Percentiles rank a stretch among this genome's conserved stretches.
Conservation (phyloP, 92 coral and sea anemone genomes). For the Phenganax marumi region DNA sequence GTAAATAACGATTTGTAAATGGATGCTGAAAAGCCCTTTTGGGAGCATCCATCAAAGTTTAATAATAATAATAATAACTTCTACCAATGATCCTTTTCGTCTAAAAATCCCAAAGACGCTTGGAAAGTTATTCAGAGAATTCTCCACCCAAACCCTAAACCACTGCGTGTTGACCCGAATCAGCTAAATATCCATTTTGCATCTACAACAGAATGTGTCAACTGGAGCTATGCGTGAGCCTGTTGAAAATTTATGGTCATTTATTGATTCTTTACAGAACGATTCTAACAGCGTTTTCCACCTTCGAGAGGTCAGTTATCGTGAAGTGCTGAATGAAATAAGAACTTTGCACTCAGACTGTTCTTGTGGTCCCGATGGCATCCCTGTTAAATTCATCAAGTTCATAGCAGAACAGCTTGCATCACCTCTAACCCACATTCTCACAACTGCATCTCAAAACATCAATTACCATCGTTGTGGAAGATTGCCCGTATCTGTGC, state of each 20-base stretch:
- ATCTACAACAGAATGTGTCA: constrained; percentile 13
- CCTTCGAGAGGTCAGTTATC: not conserved
- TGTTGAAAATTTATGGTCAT: not conserved
- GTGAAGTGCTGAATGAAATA: constrained; percentile 18
- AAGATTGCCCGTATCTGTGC: too few species aligned
- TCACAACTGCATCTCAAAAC: too few species aligned
- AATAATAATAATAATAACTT: too few species aligned
- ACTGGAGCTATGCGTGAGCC: constrained; percentile 22
- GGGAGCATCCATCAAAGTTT: too few species aligned
- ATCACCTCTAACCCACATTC: not conserved
- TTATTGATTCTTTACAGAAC: too few species aligned
- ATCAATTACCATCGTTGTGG: too few species aligned
- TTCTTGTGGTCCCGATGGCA: constrained; percentile 31
- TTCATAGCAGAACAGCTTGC: too few species aligned
- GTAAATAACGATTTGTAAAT: too few species aligned
- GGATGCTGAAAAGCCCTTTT: too few species aligned
- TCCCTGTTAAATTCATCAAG: too few species aligned
- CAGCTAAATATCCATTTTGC: not conserved
- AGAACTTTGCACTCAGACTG: constrained; percentile 24
- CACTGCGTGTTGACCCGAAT: not conserved
- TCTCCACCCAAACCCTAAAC: constrained; percentile 7
- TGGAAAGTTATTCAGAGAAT: too few species aligned
- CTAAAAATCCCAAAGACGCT: constrained; percentile 13
- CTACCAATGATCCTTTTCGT: not conserved
- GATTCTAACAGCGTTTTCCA: too few species aligned